Evolutionary conservation across 2,797 vertebrate species (phyloP).

Genomic region (Pteropus rufus): DNA sequence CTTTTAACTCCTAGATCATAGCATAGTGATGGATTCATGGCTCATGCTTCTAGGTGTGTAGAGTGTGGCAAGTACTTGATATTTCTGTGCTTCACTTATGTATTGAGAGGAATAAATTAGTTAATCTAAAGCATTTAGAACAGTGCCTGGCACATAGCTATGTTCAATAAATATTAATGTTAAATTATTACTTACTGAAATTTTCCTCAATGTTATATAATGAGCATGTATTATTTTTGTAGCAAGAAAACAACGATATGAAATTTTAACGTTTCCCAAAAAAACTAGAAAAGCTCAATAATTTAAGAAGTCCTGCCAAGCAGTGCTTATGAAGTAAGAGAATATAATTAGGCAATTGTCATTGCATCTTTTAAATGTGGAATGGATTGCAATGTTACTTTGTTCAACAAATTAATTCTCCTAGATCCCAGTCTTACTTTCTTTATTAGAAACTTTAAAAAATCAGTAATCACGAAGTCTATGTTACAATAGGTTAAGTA

Average conservation of each 20-base stretch:
- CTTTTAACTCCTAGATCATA: not conserved
- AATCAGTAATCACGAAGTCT: not conserved
- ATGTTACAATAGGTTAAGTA: not conserved
- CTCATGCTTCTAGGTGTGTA: not conserved
- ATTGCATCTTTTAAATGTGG: slow-evolving; percentile 12
- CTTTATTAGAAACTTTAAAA: not conserved
- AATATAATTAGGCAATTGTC: slow-evolving; percentile 3
- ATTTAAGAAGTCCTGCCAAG: not conserved
- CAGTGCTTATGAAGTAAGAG: not conserved
- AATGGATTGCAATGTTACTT: not conserved
- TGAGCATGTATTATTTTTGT: not conserved
- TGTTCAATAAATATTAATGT: slow-evolving; percentile 2
- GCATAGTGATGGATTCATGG: not conserved
- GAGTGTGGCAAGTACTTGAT: not conserved
- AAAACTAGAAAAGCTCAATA: not conserved
- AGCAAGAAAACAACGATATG: not conserved
- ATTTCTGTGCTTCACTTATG: not conserved
- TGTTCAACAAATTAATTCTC: not conserved
- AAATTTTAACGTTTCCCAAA: slow-evolving; percentile 8
- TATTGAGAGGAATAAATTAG: not conserved
- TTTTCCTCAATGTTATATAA: not conserved
- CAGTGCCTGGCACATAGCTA: not conserved
- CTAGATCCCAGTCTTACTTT: slow-evolving; percentile 2
- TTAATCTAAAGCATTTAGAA: not conserved
- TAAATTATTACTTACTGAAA: not conserved